Base-by-base conservation (phyloP, 1,140 invertebrate genomes). In the Harpegnathos saltator region DNA sequence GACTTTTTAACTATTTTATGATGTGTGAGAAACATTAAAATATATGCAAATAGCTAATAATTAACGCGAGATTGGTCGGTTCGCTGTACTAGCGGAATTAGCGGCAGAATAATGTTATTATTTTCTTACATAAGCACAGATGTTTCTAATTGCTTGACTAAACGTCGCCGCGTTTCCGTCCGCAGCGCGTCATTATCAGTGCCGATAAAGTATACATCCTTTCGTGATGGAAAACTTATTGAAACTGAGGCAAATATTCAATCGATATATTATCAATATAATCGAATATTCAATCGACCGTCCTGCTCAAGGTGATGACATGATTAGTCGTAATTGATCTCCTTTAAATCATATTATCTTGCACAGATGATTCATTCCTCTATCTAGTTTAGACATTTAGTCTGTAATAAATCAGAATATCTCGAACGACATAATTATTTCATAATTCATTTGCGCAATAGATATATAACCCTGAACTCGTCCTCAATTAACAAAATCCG, bases 51-150 rank as follows among this genome's bases (percentile, higher is more conserved):
- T 56, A 17, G 19, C 11, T 14, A 1, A 2, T 0, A 12, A 58
- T 58, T 15, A 24, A 14, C 3, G 56, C 56, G 1, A 56, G 38
- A 72, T 15, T 71, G 33, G 17, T 44, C 14, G 5, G 3, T 19
- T 22, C n/a, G n/a, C n/a, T 9, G 3, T 33, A 17, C 19, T 0
- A 12, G 15, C 17, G 44, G 48, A 7, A 63, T 12, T 58, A 52
- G 9, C 12, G 24, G 15, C 24, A 12, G 17, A 63, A 63, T 54
- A 72, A 81, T 62, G 29, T 58, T 59, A 26, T 62, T 62, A 62
- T 19, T 62, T 52, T 50, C 72, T 74, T 74, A 61, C 12, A 62
- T 74, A 74, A 74, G 72, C 38, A 24, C 5, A 1, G 38, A 2
- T 4, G 0, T 48, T 52, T 22, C 3, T 74, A 17, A 26, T 74